A percentile compares a stretch with the other conserved stretches of the same genome.
phyloP scores from a whole-genome alignment of 1,140 invertebrate genomes.

The Daktulosphaira vitifoliae region DNA sequence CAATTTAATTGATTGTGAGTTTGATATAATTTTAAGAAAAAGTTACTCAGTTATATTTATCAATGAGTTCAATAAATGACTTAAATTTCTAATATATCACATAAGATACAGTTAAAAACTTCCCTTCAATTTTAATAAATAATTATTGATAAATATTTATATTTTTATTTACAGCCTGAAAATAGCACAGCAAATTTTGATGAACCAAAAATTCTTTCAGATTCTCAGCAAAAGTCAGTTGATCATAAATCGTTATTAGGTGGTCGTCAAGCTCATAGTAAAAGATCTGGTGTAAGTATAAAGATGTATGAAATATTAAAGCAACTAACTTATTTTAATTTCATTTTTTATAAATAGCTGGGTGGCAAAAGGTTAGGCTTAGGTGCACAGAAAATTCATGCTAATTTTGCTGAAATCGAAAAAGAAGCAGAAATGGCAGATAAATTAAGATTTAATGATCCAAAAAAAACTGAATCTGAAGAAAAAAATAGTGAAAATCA shows the following conservation, averaged over 20 bases:
- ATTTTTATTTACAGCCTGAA: background rate
- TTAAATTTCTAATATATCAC: background rate
- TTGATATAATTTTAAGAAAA: too few relatives aligned
- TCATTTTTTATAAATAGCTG: too few relatives aligned
- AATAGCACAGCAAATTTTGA: background rate
- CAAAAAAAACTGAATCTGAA: constrained; percentile 36
- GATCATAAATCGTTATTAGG: constrained; percentile 26
- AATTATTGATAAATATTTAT: background rate
- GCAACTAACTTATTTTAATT: constrained; percentile 1
- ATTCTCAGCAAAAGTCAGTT: constrained; percentile 18
- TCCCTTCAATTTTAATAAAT: background rate
- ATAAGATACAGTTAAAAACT: too few relatives aligned
- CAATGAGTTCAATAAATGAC: too few relatives aligned
- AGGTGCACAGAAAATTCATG: constrained; percentile 92
- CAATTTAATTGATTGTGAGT: too few relatives aligned
- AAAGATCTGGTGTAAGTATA: constrained; percentile 53
- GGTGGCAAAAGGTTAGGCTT: constrained; percentile 80
- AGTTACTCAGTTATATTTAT: too few relatives aligned
- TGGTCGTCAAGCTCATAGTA: constrained; percentile 46
- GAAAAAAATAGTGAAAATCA: constrained; percentile 49
- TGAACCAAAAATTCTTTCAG: background rate
- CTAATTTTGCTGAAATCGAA: constrained; percentile 95
- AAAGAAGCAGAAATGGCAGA: constrained; percentile 67
- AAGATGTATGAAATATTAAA: constrained; percentile 27
- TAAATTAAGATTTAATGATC: constrained; percentile 54